These are phyloP conservation scores for Alligator sinensis DNA, from an alignment of 2,113 vertebrate species.

Conservation along the genomic window DNA sequence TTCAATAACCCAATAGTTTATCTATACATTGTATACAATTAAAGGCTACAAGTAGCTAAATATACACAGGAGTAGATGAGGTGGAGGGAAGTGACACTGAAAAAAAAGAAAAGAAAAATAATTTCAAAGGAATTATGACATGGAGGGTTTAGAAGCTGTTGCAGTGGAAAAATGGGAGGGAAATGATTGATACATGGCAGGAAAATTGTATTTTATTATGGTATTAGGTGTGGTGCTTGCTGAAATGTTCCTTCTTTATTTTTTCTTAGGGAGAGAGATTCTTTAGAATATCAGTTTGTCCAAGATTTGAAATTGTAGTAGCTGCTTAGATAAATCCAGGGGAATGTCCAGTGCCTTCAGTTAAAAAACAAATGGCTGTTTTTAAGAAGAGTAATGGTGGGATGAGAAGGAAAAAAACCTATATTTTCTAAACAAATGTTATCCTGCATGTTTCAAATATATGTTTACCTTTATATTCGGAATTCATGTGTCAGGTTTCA, in stretches of 20 bases:
- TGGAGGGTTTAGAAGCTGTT: not conserved
- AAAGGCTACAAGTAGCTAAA: not conserved
- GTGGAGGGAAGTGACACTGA: not conserved
- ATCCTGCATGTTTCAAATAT: not conserved
- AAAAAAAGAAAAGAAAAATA: not conserved
- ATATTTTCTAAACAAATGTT: constrained; percentile 22
- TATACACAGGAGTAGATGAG: not conserved
- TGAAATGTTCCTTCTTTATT: not conserved
- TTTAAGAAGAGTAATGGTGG: not conserved
- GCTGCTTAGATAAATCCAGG: not conserved
- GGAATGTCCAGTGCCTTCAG: not conserved
- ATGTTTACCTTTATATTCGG: not conserved
- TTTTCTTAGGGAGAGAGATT: not conserved
- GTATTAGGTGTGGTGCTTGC: not conserved
- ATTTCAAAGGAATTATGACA: not conserved
- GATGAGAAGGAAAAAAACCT: not conserved
- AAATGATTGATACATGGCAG: not conserved
- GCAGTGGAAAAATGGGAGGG: not conserved
- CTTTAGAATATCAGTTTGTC: not conserved
- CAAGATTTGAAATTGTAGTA: not conserved
- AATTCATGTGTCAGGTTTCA: not conserved
- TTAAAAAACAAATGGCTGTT: not conserved
- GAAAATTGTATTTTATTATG: not conserved
- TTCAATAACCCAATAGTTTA: not conserved
- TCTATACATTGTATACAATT: not conserved